Conservation (phyloP, 2,888 invertebrate genomes). For the Lycocerus yunnanus region DNA sequence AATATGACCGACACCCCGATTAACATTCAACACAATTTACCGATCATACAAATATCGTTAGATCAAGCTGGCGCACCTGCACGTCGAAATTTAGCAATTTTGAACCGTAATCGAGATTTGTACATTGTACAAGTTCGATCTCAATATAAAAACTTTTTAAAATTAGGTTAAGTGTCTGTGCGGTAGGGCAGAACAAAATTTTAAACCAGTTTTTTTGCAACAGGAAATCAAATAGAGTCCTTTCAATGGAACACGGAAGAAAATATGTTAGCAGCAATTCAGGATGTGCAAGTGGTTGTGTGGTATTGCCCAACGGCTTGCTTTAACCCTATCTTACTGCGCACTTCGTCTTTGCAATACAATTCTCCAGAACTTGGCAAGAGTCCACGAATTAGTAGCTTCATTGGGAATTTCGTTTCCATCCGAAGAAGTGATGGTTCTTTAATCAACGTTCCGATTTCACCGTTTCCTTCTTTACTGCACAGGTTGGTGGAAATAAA, state of each 20-base stretch:
- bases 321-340: conserved; percentile 72
- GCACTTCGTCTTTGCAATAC: conserved; percentile 61
- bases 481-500: conserved; percentile 53
- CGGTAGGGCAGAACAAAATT: not conserved
- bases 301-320: conserved; percentile 83
- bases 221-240: conserved; percentile 62
- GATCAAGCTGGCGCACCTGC: conserved; percentile 81
- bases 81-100: conserved; percentile 82
- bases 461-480: conserved; percentile 69
- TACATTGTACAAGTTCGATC: conserved; percentile 78
- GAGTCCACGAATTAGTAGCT: conserved; percentile 78
- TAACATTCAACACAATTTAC: conserved; percentile 75
- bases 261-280: conserved; percentile 78
- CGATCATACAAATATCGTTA: conserved; percentile 79
- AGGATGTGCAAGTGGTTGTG: conserved; percentile 77
- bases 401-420: conserved; percentile 83
- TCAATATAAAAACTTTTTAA: conserved; percentile 67
- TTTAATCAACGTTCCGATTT: conserved; percentile 72
- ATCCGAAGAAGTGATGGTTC: conserved; percentile 91
- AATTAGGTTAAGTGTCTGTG: conserved; percentile 64
- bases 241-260: conserved; percentile 75
- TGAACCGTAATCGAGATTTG: conserved; percentile 89
- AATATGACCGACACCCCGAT: conserved; percentile 75
- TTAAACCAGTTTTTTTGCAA: not conserved
- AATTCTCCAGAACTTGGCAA: conserved; percentile 79